phyloP scores from a whole-genome alignment of 2,113 vertebrate species.

The Ginglymostoma cirratum region DNA sequence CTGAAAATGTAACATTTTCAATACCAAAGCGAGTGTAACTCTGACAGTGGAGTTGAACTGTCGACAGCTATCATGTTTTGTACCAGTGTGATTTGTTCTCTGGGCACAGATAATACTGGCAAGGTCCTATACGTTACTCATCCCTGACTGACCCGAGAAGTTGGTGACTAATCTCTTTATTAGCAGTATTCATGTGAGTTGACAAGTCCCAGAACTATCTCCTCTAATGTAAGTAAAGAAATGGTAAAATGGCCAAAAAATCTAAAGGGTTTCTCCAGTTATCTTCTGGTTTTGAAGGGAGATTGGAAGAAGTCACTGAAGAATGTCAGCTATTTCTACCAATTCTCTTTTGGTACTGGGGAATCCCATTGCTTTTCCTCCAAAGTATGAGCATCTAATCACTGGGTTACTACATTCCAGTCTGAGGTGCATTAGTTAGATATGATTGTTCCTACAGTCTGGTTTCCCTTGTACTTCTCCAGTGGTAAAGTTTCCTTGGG shows the following conservation, averaged over 20 bases:
- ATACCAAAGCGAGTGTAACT: background rate
- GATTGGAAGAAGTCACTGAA: background rate
- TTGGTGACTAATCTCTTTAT: background rate
- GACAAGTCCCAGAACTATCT: background rate
- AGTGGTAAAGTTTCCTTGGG: background rate
- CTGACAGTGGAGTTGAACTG: background rate
- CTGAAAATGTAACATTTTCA: background rate
- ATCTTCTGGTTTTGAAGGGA: background rate
- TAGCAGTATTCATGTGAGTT: background rate
- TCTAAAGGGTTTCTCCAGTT: background rate
- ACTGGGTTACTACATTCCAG: background rate
- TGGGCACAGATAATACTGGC: background rate
- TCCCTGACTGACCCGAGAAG: background rate
- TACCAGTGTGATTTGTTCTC: background rate
- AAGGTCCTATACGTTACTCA: background rate
- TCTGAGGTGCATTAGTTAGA: background rate
- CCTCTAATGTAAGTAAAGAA: background rate
- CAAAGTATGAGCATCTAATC: background rate
- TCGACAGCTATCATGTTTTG: background rate
- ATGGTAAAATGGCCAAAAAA: background rate
- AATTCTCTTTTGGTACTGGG: background rate
- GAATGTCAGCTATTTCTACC: background rate
- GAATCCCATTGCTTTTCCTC: background rate
- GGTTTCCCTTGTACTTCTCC: background rate
- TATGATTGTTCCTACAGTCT: background rate